phyloP scores from a whole-genome alignment of 2,797 vertebrate species.

The Simalia tracyae region DNA sequence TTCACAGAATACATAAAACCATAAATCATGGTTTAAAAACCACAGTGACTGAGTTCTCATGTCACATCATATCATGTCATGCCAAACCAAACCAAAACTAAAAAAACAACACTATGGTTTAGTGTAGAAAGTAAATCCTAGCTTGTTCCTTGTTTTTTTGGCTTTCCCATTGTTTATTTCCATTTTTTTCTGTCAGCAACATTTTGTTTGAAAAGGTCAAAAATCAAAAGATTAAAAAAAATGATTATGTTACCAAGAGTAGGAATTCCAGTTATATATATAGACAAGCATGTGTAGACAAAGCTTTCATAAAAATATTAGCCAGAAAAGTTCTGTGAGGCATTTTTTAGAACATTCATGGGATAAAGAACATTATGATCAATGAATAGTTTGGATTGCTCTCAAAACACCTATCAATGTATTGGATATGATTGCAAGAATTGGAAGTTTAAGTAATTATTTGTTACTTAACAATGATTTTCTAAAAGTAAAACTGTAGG shows the following conservation, averaged over 20 bases:
- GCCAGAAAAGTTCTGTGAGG: background rate
- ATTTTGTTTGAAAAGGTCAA: constrained; percentile 54
- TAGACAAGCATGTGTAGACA: background rate
- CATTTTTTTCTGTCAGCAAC: constrained; percentile 56
- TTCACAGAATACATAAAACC: no score
- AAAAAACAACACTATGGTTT: no score
- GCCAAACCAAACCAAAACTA: no score
- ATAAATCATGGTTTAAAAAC: no score
- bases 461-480: background rate
- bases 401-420: background rate
- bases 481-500: constrained; percentile 9
- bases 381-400: background rate
- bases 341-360: constrained; percentile 19
- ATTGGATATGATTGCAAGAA: background rate
- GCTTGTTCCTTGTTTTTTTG: no score
- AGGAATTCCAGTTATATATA: background rate
- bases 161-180: constrained; percentile 19
- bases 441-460: background rate
- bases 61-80: no score
- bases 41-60: no score
- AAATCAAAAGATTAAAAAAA: background rate
- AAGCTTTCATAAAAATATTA: background rate
- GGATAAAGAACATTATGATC: background rate
- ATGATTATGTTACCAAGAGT: constrained; percentile 28
- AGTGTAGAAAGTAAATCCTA: no score